Evolutionary conservation across 2,797 vertebrate species (phyloP).

Genomic region (Percopsis omiscomaycus): DNA sequence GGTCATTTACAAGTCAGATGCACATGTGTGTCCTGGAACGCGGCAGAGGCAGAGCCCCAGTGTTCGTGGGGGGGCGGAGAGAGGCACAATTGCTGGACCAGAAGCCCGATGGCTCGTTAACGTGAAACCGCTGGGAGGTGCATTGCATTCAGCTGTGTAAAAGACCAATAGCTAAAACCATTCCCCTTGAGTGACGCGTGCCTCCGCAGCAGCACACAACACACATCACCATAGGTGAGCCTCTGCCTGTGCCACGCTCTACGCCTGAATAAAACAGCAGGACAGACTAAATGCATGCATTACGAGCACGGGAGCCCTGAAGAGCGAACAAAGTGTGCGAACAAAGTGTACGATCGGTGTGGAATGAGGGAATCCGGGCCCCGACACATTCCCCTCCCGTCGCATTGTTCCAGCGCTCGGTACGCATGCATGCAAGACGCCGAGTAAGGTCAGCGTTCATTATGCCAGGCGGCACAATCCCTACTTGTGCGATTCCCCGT

Average conservation of each 20-base stretch:
- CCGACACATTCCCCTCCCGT: neutral
- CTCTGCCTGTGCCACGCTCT: neutral
- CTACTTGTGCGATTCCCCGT: constrained; percentile 60
- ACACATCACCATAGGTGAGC: neutral
- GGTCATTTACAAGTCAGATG: constrained; percentile 9
- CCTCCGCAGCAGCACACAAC: constrained; percentile 4
- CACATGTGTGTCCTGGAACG: no score
- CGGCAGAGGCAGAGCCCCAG: neutral
- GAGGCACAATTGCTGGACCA: constrained; percentile 31
- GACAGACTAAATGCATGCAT: neutral
- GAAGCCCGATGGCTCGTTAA: constrained; percentile 42
- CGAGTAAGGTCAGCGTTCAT: constrained; percentile 66
- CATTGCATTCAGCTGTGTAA: constrained; percentile 32
- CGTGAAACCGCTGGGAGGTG: constrained; percentile 34
- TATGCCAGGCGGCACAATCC: constrained; percentile 66
- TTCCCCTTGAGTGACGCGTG: constrained; percentile 23
- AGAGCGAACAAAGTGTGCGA: neutral
- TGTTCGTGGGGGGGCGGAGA: neutral
- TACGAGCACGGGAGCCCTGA: constrained; percentile 1
- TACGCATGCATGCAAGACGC: constrained; percentile 43
- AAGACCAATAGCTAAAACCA: constrained; percentile 16
- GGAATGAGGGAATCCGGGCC: constrained; percentile 13
- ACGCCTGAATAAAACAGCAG: constrained; percentile 11
- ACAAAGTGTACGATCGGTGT: neutral
- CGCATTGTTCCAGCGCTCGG: constrained; percentile 41